Conservation (phyloP, 2,888 invertebrate species). For the Diachrysia chrysitis region DNA sequence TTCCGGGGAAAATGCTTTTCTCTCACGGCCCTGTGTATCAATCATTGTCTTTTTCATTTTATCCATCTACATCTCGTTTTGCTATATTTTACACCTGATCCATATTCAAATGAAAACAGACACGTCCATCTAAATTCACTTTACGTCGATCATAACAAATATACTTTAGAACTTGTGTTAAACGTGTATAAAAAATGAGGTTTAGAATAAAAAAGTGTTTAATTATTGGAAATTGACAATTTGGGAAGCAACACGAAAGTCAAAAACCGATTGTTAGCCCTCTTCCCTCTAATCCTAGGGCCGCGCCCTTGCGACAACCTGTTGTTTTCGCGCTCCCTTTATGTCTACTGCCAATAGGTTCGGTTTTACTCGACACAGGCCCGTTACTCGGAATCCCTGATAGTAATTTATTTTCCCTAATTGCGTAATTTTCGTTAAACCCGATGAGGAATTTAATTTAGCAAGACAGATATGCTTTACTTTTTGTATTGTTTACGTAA, state of each 20-base stretch:
- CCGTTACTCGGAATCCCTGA: conserved; percentile 64
- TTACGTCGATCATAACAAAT: conserved; percentile 26
- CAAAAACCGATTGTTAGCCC: conserved; percentile 6
- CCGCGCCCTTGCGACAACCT: conserved; percentile 22
- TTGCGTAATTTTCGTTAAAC: conserved; percentile 80
- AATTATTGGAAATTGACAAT: neutral
- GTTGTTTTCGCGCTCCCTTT: conserved; percentile 37
- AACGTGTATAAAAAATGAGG: neutral
- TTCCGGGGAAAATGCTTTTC: conserved; percentile 71
- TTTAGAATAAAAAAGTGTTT: neutral
- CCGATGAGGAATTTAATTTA: conserved; percentile 76
- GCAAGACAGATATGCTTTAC: conserved; percentile 52
- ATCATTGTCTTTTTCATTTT: conserved; percentile 76
- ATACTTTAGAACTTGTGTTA: neutral
- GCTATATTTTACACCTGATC: conserved; percentile 63
- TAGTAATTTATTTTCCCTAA: conserved; percentile 81
- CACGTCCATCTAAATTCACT: conserved; percentile 23
- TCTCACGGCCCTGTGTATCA: conserved; percentile 71
- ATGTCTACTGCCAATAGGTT: conserved; percentile 56
- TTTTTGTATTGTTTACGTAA: conserved; percentile 61
- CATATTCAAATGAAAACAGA: conserved; percentile 19
- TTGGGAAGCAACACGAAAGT: neutral
- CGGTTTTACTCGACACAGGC: conserved; percentile 52
- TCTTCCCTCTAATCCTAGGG: neutral
- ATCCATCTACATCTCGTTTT: conserved; percentile 63